These are phyloP conservation scores for Sterrhoptilus dennistouni DNA, from an alignment of 2,113 vertebrate genomes.

Conservation along the genomic window DNA sequence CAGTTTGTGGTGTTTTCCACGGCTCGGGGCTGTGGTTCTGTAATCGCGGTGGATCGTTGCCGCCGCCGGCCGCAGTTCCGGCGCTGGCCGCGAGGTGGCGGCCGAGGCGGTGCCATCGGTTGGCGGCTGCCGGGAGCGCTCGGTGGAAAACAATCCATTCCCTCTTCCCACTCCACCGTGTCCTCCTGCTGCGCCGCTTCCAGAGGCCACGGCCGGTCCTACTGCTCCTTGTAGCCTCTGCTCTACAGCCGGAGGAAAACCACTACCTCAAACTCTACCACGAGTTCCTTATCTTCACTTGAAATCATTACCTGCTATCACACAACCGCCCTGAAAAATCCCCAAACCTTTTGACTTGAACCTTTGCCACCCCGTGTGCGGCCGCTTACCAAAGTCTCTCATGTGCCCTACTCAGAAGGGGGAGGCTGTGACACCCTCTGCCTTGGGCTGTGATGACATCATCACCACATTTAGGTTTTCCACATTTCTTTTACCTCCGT, in stretches of 20 bases:
- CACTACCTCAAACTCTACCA: rapidly evolving
- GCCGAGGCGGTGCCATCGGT: neutral
- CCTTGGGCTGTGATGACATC: neutral
- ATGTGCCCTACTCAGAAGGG: rapidly evolving
- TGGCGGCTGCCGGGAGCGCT: neutral
- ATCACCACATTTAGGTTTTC: neutral
- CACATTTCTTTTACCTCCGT: neutral
- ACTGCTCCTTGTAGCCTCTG: rapidly evolving
- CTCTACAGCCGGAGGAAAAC: neutral
- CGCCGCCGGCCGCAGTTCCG: neutral
- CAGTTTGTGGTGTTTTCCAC: rapidly evolving
- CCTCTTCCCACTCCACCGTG: rapidly evolving
- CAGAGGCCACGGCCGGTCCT: rapidly evolving
- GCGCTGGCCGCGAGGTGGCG: neutral
- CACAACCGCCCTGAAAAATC: neutral
- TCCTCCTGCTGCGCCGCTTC: rapidly evolving
- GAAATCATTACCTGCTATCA: neutral
- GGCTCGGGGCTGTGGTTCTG: rapidly evolving
- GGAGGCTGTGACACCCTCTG: neutral
- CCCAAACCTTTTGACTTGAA: neutral
- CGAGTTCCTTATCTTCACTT: neutral
- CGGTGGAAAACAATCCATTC: rapidly evolving
- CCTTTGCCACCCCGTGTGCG: rapidly evolving
- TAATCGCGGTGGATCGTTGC: rapidly evolving
- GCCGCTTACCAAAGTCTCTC: neutral